Conservation (phyloP, 1,140 invertebrate genomes). For the Pristionchus pacificus region DNA sequence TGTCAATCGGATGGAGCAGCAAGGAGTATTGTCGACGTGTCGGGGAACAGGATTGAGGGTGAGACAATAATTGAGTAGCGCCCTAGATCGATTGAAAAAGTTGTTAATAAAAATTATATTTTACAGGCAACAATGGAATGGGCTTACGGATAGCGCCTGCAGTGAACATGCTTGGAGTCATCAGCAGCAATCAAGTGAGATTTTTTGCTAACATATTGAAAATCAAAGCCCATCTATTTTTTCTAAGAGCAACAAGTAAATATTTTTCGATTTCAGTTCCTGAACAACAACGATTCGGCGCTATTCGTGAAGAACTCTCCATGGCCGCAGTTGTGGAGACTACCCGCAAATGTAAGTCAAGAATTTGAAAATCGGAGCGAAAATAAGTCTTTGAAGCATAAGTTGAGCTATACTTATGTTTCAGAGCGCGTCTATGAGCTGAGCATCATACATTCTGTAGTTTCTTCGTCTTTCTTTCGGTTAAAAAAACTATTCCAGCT, state of each 20-base stretch:
- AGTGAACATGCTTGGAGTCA: conserved; percentile 71
- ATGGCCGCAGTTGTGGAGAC: conserved; percentile 51
- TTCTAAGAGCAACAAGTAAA: no score
- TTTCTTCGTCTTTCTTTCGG: background rate
- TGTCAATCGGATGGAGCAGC: conserved; percentile 35
- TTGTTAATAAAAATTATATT: conserved; percentile 18
- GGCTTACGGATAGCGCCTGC: conserved; percentile 70
- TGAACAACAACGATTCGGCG: conserved; percentile 73
- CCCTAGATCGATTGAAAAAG: background rate
- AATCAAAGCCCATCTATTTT: no score
- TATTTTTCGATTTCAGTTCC: no score
- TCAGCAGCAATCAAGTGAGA: conserved; percentile 76
- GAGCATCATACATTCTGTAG: conserved; percentile 64
- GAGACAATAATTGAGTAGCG: background rate
- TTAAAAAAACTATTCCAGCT: conserved; percentile 53
- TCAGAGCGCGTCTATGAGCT: conserved; percentile 31
- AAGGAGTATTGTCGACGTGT: conserved; percentile 42
- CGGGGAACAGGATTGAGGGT: conserved; percentile 40
- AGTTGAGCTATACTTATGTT: conserved; percentile 16
- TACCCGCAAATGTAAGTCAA: conserved; percentile 61
- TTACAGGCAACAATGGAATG: conserved; percentile 40
- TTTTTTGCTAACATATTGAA: no score
- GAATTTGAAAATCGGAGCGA: no score
- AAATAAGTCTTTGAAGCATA: no score
- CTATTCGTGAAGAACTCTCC: conserved; percentile 58